These are phyloP conservation scores for Caenorhabditis uteleia DNA, from an alignment of 2,888 invertebrate species.

Conservation along the genomic window DNA sequence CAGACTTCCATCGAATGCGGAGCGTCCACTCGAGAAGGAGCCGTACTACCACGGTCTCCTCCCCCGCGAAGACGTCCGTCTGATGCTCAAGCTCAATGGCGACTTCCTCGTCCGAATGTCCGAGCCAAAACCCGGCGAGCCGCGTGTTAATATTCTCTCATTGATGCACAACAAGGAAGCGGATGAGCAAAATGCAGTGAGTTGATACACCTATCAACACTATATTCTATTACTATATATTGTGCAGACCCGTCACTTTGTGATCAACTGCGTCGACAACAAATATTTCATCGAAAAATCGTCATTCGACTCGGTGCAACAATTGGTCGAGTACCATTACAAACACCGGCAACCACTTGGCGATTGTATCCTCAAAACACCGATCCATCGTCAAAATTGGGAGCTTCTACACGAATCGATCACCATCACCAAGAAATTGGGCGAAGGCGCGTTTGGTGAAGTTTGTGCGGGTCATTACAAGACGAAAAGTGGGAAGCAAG, in stretches of 20 bases:
- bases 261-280: no score
- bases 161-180: constrained; percentile 22
- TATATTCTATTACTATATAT: no score
- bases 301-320: constrained; percentile 31
- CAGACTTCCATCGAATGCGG: no score
- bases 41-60: neutral
- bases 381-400: constrained; percentile 53
- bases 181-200: constrained; percentile 5
- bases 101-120: constrained; percentile 50
- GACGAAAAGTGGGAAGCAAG: neutral
- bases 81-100: neutral
- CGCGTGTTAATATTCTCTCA: constrained; percentile 40
- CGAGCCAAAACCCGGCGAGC: constrained; percentile 39
- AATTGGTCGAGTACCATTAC: constrained; percentile 29
- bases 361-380: no score
- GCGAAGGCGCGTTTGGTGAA: constrained; percentile 64
- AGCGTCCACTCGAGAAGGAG: no score
- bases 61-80: neutral
- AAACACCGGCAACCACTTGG: constrained; percentile 7
- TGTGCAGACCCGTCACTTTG: no score
- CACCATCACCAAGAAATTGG: constrained; percentile 50
- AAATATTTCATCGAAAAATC: constrained; percentile 49
- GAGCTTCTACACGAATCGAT: constrained; percentile 55
- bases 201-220: no score
- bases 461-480: constrained; percentile 31